Percentiles rank a stretch among this genome's conserved stretches.
Evolutionary conservation across 2,888 invertebrate genomes (phyloP).

Genomic region (Pammene fasciana): DNA sequence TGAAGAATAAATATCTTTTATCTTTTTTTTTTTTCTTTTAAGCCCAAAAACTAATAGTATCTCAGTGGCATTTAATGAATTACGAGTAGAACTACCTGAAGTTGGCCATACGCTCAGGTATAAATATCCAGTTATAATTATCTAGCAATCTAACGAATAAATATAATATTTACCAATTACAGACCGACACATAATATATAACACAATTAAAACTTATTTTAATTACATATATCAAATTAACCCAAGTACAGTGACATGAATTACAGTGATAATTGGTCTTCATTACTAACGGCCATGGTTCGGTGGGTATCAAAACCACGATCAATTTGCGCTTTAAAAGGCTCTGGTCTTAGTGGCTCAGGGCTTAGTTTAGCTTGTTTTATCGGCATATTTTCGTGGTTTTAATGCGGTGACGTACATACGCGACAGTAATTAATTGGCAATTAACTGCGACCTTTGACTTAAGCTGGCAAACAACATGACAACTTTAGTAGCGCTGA

Average conservation of each 20-base stretch:
- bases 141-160: too few relatives aligned
- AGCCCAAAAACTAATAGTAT: too few relatives aligned
- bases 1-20: too few relatives aligned
- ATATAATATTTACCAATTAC: not conserved
- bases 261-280: slow-evolving; percentile 33
- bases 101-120: too few relatives aligned
- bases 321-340: not conserved
- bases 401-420: slow-evolving; percentile 5
- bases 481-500: not conserved
- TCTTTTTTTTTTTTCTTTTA: too few relatives aligned
- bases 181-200: not conserved
- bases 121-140: too few relatives aligned
- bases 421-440: slow-evolving; percentile 33
- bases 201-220: slow-evolving; percentile 2
- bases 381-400: not conserved
- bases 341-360: not conserved
- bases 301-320: slow-evolving; percentile 9
- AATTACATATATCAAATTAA: slow-evolving; percentile 7
- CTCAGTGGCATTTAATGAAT: too few relatives aligned
- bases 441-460: slow-evolving; percentile 34
- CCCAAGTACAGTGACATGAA: slow-evolving; percentile 9
- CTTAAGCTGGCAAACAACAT: slow-evolving; percentile 20
- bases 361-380: not conserved
- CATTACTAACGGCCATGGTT: slow-evolving; percentile 26
- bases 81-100: too few relatives aligned